A percentile compares a stretch with the other conserved stretches of the same genome.
Evolutionary conservation across 2,797 vertebrate genomes (phyloP).

Genomic region (Typhlichthys eigenmanni): DNA sequence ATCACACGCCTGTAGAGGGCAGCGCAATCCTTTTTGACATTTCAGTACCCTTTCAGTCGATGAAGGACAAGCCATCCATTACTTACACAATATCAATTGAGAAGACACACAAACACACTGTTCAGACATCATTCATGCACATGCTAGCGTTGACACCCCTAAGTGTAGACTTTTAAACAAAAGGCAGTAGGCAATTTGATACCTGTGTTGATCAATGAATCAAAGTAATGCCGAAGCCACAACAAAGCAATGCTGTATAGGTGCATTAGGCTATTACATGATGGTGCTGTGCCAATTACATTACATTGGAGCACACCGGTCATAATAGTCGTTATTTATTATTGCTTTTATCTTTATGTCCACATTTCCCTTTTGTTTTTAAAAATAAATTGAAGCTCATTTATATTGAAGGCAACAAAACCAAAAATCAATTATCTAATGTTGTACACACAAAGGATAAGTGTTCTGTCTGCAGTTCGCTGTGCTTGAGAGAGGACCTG

Average conservation of each 20-base stretch:
- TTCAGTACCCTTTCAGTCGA: background rate
- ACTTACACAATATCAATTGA: background rate
- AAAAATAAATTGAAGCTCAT: conserved; percentile 10
- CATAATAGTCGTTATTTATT: background rate
- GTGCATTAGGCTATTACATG: background rate
- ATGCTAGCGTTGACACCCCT: background rate
- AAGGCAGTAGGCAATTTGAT: conserved; percentile 23
- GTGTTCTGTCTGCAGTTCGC: conserved; percentile 7
- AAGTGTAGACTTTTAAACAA: conserved; percentile 11
- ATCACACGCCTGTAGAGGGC: conserved; percentile 36
- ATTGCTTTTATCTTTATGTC: background rate
- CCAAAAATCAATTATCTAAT: conserved; percentile 23
- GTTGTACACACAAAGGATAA: conserved; percentile 20
- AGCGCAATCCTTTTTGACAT: conserved; percentile 4
- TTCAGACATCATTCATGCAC: conserved; percentile 1
- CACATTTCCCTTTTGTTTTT: conserved; percentile 13
- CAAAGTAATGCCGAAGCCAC: background rate
- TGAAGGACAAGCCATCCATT: background rate
- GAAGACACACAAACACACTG: conserved; percentile 2
- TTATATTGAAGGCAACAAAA: conserved; percentile 18
- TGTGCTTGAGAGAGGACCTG: conserved; percentile 9
- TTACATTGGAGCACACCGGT: conserved; percentile 19
- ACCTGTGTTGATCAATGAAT: conserved; percentile 3
- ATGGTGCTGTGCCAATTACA: background rate
- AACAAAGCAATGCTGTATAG: background rate